phyloP scores from a whole-genome alignment of 2,888 invertebrate genomes.

The Watsonalla cultraria region DNA sequence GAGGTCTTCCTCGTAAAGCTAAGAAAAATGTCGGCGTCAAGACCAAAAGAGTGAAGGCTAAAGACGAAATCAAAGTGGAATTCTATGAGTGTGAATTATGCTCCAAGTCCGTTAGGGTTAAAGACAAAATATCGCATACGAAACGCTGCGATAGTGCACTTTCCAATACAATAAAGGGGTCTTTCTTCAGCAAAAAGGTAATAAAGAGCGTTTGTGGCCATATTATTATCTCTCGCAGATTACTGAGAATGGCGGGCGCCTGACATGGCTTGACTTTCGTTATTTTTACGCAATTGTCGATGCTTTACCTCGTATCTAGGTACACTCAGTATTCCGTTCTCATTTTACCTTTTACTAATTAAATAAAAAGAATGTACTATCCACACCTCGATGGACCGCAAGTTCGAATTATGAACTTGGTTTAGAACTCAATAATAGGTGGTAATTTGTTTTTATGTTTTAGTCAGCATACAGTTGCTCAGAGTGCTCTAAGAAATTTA shows the following conservation, averaged over 20 bases:
- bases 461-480: constrained; percentile 51
- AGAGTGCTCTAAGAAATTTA: constrained; percentile 86
- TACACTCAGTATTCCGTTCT: not conserved
- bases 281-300: not conserved
- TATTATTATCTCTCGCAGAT: not conserved
- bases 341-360: no score
- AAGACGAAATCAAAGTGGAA: not conserved
- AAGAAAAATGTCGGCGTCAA: constrained; percentile 1
- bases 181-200: not conserved
- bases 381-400: no score
- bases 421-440: no score
- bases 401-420: no score
- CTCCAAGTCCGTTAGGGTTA: not conserved
- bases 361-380: no score
- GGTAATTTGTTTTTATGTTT: constrained; percentile 6
- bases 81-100: not conserved
- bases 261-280: not conserved
- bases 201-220: constrained; percentile 5
- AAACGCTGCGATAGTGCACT: not conserved
- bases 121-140: not conserved
- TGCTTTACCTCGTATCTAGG: not conserved
- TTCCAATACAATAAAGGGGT: not conserved
- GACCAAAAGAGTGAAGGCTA: not conserved
- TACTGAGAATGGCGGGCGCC: not conserved
- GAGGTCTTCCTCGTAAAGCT: constrained; percentile 38